phyloP scores from a whole-genome alignment of 2,113 vertebrate genomes.

The Terrapene triunguis region DNA sequence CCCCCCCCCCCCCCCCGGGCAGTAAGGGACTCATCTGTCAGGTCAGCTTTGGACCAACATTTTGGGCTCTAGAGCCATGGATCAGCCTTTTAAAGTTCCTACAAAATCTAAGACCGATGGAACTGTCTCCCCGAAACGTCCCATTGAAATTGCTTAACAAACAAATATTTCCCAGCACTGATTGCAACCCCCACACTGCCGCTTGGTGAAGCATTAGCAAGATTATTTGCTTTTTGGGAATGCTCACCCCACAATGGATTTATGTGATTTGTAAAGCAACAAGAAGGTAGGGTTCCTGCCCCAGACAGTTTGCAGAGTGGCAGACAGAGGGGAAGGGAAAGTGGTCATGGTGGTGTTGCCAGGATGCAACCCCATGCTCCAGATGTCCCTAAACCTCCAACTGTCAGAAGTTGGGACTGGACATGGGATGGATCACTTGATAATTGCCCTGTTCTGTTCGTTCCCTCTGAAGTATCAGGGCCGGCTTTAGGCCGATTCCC shows the following conservation, averaged over 20 bases:
- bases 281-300: not conserved
- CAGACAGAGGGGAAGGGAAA: not conserved
- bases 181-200: not conserved
- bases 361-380: not conserved
- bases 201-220: not conserved
- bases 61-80: not conserved
- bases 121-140: not conserved
- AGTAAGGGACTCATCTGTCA: not conserved
- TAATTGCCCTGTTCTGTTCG: not conserved
- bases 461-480: not conserved
- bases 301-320: not conserved
- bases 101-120: not conserved
- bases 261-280: not conserved
- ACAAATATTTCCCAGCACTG: not conserved
- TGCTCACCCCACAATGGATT: not conserved
- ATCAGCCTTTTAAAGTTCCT: not conserved
- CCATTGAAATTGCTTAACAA: not conserved
- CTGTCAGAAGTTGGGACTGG: not conserved
- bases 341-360: not conserved
- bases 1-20: not conserved
- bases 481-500: no score
- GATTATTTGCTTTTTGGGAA: not conserved
- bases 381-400: not conserved
- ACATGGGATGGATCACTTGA: not conserved
- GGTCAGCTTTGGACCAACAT: not conserved